These are phyloP conservation scores for Doryteuthis pealeii DNA, from an alignment of 1,140 invertebrate genomes.

Conservation along the genomic window DNA sequence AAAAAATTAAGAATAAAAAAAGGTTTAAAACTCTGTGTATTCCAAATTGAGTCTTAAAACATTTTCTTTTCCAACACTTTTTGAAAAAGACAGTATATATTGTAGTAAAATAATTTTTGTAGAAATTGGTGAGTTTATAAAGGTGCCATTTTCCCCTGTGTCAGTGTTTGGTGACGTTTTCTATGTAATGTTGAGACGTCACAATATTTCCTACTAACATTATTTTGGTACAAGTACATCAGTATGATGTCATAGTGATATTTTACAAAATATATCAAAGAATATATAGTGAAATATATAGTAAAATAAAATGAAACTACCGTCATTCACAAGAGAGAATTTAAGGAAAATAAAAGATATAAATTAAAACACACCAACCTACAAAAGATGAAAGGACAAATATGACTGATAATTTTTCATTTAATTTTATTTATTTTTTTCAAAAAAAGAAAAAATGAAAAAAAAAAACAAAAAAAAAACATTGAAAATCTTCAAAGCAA, in stretches of 20 bases:
- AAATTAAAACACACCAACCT: too few relatives aligned
- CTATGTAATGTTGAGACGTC: too few relatives aligned
- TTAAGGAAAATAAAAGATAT: too few relatives aligned
- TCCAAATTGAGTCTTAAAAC: not conserved
- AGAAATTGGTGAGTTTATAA: not conserved
- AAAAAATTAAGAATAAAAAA: not conserved
- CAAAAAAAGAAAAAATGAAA: not conserved
- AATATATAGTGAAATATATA: not conserved
- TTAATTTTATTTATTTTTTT: too few relatives aligned
- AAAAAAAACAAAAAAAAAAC: not conserved
- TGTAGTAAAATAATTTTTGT: not conserved
- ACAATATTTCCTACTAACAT: constrained; percentile 4
- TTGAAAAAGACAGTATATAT: not conserved
- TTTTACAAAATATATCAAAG: not conserved
- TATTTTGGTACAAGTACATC: not conserved
- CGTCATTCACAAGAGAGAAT: too few relatives aligned
- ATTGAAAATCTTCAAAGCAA: not conserved
- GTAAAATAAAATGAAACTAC: too few relatives aligned
- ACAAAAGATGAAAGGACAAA: too few relatives aligned
- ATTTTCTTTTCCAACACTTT: not conserved
- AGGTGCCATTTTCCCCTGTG: not conserved
- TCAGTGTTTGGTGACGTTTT: not conserved
- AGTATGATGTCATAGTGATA: not conserved
- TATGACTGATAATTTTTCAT: too few relatives aligned
- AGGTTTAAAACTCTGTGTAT: too few relatives aligned